These are phyloP conservation scores for Paramormyrops kingsleyae DNA, from an alignment of 2,113 vertebrate species.

Conservation along the genomic window DNA sequence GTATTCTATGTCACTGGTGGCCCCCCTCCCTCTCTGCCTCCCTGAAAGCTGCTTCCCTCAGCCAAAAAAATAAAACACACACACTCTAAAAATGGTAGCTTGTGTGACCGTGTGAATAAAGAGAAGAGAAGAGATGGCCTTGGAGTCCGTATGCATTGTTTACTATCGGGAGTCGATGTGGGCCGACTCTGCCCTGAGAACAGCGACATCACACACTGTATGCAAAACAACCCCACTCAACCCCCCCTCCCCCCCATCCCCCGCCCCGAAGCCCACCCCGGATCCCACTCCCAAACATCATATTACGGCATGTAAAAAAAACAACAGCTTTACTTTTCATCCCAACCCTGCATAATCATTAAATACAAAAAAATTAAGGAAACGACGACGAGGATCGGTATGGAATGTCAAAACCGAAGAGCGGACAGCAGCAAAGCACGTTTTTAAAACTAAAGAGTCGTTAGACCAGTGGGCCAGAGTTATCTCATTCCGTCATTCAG, in stretches of 20 bases:
- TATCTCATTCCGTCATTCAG: constrained; percentile 38
- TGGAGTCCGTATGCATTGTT: constrained; percentile 21
- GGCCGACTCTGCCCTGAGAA: constrained; percentile 21
- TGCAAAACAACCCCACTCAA: constrained; percentile 19
- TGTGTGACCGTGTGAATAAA: constrained; percentile 15
- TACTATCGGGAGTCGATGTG: constrained; percentile 23
- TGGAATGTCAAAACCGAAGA: constrained; percentile 57
- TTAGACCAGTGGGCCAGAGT: constrained; percentile 47
- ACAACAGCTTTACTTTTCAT: constrained; percentile 58
- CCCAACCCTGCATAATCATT: constrained; percentile 57
- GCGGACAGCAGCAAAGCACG: constrained; percentile 63
- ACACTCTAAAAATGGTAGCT: neutral
- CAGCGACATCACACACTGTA: constrained; percentile 29
- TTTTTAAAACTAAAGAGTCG: constrained; percentile 50
- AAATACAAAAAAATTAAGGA: constrained; percentile 45
- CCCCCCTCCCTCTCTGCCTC: neutral
- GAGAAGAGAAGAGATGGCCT: constrained; percentile 6
- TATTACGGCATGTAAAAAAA: constrained; percentile 41
- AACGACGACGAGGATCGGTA: constrained; percentile 42
- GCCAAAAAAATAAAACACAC: neutral
- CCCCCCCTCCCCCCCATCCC: neutral
- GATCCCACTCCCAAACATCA: constrained; percentile 5
- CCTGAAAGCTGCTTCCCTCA: neutral
- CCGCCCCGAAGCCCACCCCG: neutral
- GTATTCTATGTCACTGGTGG: neutral